phyloP scores from a whole-genome alignment of 2,888 invertebrate species.

The Tachina grossa region DNA sequence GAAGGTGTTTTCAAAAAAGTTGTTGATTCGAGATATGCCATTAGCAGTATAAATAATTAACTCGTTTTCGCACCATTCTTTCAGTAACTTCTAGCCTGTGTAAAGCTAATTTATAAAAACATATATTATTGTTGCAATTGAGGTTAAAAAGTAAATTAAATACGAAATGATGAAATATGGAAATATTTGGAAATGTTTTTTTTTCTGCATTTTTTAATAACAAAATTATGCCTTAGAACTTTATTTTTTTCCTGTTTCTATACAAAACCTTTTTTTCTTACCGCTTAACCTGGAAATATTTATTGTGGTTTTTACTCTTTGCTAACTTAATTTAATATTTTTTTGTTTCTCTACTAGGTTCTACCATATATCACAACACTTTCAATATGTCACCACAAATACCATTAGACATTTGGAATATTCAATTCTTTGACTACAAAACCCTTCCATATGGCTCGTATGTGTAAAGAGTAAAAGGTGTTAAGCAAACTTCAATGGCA shows the following conservation, averaged over 20 bases:
- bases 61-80: too few species aligned
- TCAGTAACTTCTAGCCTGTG: too few species aligned
- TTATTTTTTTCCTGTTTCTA: neutral
- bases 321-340: conserved; percentile 57
- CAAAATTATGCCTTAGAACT: too few species aligned
- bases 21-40: too few species aligned
- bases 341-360: neutral
- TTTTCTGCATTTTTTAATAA: too few species aligned
- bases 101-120: too few species aligned
- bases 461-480: conserved; percentile 37
- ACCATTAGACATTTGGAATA: conserved; percentile 70
- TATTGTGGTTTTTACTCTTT: conserved; percentile 21
- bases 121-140: too few species aligned
- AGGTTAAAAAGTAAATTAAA: too few species aligned
- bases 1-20: too few species aligned
- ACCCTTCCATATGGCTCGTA: neutral
- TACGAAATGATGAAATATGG: too few species aligned
- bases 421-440: conserved; percentile 68
- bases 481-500: conserved; percentile 38
- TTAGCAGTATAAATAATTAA: too few species aligned
- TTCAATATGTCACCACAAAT: conserved; percentile 64
- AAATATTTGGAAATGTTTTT: too few species aligned
- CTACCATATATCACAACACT: conserved; percentile 7
- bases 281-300: conserved; percentile 23
- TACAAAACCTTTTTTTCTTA: neutral